Base-by-base conservation (phyloP, 2,888 invertebrate species). In the Eurytoma californica region DNA sequence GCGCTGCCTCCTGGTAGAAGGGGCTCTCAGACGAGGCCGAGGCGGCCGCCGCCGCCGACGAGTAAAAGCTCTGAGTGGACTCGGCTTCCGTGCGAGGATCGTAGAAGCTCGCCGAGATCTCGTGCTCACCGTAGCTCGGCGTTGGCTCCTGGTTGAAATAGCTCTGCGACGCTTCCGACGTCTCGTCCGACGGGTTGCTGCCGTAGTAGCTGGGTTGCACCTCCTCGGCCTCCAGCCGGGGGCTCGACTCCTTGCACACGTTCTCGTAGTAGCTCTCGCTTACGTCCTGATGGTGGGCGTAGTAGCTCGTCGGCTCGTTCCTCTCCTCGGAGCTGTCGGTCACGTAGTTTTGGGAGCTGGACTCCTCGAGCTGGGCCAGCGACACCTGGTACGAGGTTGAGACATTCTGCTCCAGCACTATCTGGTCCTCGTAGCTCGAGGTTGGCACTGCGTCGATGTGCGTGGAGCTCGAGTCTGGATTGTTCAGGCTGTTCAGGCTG, bases 371-470 rank as follows among this genome's bases (percentile, higher is more conserved):
- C 24, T 87, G 87, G 5, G 87, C 87, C 86, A 89, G 88, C 0
- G 89, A 88, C 3, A 87, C 87, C 47, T 89, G 87, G 70, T 89
- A 90, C 0, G 89, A 89, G 0, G 90, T 90, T 0, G 90, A 90
- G 0, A 90, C 89, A 51, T 87, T 90, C 68, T 89, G 90, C 57
- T 90, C 89, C 20, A 88, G 84, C 67, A 84, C 82, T 67, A 88
- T 86, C 75, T 86, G 87, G 65, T 89, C 88, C 76, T 90, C 89
- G 72, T 87, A 90, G 57, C 88, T 89, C 0, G 90, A 90, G 9
- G 87, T 87, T 2, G 90, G 88, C 13, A 87, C 16, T 0, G 88
- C 84, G 63, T 89, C 89, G 0, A 87, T 84, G 20, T 87, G 88
- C 0, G 88, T 86, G 2, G 88, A 88, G 39, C 86, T 88, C 49